phyloP scores from a whole-genome alignment of 1,140 invertebrate genomes.

The Temnothorax curvispinosus region DNA sequence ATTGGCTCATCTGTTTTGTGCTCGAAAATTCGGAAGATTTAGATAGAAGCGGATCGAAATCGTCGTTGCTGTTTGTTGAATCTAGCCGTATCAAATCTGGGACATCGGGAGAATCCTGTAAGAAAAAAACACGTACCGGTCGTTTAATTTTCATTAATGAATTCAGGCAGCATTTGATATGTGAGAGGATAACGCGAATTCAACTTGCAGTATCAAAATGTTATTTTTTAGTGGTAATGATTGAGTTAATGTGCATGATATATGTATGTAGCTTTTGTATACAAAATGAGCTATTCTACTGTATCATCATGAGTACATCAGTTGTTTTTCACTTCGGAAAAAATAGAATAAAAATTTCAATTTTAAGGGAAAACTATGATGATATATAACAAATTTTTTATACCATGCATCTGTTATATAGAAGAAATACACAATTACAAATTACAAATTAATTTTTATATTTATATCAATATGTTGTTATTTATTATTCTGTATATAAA shows the following conservation, averaged over 20 bases:
- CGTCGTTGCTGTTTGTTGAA: slow-evolving; percentile 87
- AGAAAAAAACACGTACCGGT: slow-evolving; percentile 44
- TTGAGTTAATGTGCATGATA: neutral
- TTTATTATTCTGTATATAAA: too few relatives aligned
- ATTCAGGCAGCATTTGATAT: neutral
- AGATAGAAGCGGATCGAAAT: slow-evolving; percentile 88
- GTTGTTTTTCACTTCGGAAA: too few relatives aligned
- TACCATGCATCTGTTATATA: too few relatives aligned
- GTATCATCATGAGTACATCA: too few relatives aligned
- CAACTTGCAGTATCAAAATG: slow-evolving; percentile 26
- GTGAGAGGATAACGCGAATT: neutral
- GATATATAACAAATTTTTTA: too few relatives aligned
- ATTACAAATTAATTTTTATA: too few relatives aligned
- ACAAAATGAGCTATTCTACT: too few relatives aligned
- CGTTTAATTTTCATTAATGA: neutral
- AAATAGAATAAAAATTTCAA: too few relatives aligned
- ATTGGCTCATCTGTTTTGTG: slow-evolving; percentile 84
- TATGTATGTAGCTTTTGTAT: neutral
- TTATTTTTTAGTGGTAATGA: neutral
- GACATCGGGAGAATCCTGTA: slow-evolving; percentile 79
- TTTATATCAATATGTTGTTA: too few relatives aligned
- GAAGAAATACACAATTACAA: too few relatives aligned
- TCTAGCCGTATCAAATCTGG: slow-evolving; percentile 88
- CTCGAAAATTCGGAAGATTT: slow-evolving; percentile 77
- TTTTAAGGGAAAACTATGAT: too few relatives aligned